Base-by-base conservation (phyloP, 1,140 invertebrate genomes). In the Tetraneura akinire region DNA sequence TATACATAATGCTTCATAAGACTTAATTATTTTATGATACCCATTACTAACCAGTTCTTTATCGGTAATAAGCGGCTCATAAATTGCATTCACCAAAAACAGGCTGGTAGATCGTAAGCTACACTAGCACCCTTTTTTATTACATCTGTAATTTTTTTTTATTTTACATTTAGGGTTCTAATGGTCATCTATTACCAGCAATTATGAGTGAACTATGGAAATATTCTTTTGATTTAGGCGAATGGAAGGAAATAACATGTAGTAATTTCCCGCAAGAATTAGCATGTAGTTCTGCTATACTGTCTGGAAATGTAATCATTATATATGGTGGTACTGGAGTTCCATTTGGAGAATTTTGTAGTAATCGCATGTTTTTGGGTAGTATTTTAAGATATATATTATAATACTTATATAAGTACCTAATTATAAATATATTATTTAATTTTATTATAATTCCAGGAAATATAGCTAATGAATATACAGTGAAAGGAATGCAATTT, bases 301-400 rank as follows among this genome's bases (percentile, higher is more conserved):
- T 93, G 80, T 87, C 89, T 84, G 90, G 91, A 47, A 88, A 89
- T 83, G 88, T 90, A 68, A 84, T 96, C 81, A 89, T 96, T 85
- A 90, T 95, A 53, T 94, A 92, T 87, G 95, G 95, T 53, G 95
- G 95, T 0, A 96, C 94, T 51, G 94, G 94, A 4, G 89, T 92
- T 82, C 95, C 95, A 0, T 97, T 96, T 87, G 95, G 95, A 9
- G 88, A 89, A 60, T 88, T 88, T 45, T 94, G 92, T 82, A 94
- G 92, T 81, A 96, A 96, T 86, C 89, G 89, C 80, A 85, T 94
- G 45, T 91, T 92, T 82, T 83, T 91, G 6, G 92, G 91, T 85
- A 88, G 93, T 83, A 86, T 92, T 76, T 85, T 86, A 16, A 37
- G 21, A 88, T 89, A 68, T 14, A 49, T 9, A 2, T 14, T 26